phyloP scores from a whole-genome alignment of 2,797 vertebrate genomes.

The Enteromius trimaculatus region DNA sequence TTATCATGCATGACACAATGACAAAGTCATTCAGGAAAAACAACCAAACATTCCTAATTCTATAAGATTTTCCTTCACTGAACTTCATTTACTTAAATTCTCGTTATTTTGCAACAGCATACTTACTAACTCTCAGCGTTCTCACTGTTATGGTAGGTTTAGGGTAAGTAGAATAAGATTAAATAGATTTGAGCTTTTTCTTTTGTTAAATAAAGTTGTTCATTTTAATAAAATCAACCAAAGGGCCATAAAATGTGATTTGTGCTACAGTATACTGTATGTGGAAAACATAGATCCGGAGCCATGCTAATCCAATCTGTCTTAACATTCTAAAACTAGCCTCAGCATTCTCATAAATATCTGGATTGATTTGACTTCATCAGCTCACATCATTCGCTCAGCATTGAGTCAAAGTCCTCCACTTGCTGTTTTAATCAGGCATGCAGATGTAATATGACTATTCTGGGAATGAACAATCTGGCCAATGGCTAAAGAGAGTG shows the following conservation, averaged over 20 bases:
- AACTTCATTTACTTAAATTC: no score
- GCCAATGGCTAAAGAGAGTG: slow-evolving; percentile 12
- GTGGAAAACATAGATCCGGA: neutral
- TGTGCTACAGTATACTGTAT: neutral
- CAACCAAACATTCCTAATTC: neutral
- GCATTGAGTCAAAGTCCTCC: neutral
- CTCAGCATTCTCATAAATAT: neutral
- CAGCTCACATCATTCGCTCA: neutral
- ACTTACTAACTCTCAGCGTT: no score
- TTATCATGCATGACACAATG: no score
- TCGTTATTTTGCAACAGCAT: no score
- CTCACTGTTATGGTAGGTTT: no score
- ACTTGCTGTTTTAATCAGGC: slow-evolving; percentile 11
- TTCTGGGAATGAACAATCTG: slow-evolving; percentile 1
- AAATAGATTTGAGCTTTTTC: no score
- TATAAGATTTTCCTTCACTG: neutral
- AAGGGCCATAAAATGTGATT: neutral
- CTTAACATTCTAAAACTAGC: no score
- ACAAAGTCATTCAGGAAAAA: neutral
- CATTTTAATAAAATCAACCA: neutral
- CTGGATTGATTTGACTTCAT: neutral
- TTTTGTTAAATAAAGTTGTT: no score
- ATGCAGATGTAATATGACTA: slow-evolving; percentile 10
- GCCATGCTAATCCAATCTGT: neutral
- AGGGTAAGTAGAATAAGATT: no score